A percentile compares a stretch with the other conserved stretches of the same genome.
Conservation (phyloP, 2,888 invertebrate species). For the Sinelater perroti region DNA sequence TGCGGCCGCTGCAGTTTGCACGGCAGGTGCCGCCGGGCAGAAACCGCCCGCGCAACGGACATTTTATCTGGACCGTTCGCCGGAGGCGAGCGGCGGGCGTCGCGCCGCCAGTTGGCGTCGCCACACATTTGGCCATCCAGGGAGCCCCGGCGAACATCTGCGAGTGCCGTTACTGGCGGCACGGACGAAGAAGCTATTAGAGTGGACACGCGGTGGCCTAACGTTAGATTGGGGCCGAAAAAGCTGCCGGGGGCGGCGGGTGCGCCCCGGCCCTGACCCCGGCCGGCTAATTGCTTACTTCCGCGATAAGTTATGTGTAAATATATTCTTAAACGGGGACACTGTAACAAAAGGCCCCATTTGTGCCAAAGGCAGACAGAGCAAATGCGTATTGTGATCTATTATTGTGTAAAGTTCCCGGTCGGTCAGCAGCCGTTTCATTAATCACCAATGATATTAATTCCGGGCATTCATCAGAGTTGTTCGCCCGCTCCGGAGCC, state of each 20-base stretch:
- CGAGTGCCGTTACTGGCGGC: slow-evolving; percentile 53
- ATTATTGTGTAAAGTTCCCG: slow-evolving; percentile 50
- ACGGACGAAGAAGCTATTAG: slow-evolving; percentile 57
- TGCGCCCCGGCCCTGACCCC: slow-evolving; percentile 10
- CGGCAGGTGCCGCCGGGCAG: slow-evolving; percentile 35
- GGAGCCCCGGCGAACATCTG: slow-evolving; percentile 53
- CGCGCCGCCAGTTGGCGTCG: slow-evolving; percentile 38
- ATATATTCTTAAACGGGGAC: slow-evolving; percentile 36
- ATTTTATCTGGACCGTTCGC: no score
- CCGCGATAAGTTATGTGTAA: slow-evolving; percentile 32
- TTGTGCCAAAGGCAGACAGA: slow-evolving; percentile 38
- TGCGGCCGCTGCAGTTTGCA: slow-evolving; percentile 52
- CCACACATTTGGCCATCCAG: slow-evolving; percentile 31
- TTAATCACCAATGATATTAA: slow-evolving; percentile 58
- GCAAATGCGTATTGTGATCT: slow-evolving; percentile 45
- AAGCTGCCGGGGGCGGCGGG: slow-evolving; percentile 50
- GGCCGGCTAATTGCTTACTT: slow-evolving; percentile 32
- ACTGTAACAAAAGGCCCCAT: slow-evolving; percentile 36
- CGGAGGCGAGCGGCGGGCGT: slow-evolving; percentile 3
- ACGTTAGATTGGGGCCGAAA: slow-evolving; percentile 52
- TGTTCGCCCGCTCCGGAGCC: slow-evolving; percentile 49
- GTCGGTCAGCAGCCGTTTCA: slow-evolving; percentile 52
- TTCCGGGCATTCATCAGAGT: slow-evolving; percentile 57
- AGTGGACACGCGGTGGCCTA: slow-evolving; percentile 55
- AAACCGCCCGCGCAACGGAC: slow-evolving; percentile 19